Evolutionary conservation across 1,140 invertebrate genomes (phyloP).

Genomic region (Chionoecetes opilio): DNA sequence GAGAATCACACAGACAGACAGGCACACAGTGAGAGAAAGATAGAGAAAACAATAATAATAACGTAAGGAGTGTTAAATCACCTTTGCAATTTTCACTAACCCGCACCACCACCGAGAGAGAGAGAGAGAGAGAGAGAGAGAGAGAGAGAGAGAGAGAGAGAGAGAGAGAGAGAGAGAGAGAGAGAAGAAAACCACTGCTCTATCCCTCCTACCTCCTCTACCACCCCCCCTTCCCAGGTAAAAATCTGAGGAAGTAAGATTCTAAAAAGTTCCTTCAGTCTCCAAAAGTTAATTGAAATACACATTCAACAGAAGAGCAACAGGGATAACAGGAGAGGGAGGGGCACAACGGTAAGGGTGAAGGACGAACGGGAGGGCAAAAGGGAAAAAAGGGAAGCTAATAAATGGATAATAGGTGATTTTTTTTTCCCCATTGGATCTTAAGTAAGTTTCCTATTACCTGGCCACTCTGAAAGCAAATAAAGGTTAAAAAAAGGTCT

Average conservation of each 20-base stretch:
- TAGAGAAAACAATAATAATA: no score
- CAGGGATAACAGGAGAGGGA: neutral
- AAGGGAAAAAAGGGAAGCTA: no score
- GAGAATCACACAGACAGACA: neutral
- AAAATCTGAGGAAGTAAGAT: no score
- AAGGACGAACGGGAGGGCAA: no score
- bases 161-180: neutral
- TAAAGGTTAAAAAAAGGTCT: no score
- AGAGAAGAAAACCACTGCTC: neutral
- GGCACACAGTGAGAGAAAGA: neutral
- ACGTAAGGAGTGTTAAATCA: neutral
- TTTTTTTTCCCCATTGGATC: no score
- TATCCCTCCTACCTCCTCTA: neutral
- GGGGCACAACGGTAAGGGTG: neutral
- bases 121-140: constrained; percentile 8
- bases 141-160: neutral
- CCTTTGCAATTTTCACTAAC: neutral
- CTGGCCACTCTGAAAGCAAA: no score
- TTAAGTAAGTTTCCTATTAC: no score
- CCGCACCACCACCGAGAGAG: neutral
- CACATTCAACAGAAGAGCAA: neutral
- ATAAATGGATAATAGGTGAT: no score
- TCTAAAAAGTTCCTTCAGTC: no score
- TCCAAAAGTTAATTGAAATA: no score
- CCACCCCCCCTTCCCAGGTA: no score